Conservation (phyloP, 2,888 invertebrate genomes). For the Drosophila maculinotata region DNA sequence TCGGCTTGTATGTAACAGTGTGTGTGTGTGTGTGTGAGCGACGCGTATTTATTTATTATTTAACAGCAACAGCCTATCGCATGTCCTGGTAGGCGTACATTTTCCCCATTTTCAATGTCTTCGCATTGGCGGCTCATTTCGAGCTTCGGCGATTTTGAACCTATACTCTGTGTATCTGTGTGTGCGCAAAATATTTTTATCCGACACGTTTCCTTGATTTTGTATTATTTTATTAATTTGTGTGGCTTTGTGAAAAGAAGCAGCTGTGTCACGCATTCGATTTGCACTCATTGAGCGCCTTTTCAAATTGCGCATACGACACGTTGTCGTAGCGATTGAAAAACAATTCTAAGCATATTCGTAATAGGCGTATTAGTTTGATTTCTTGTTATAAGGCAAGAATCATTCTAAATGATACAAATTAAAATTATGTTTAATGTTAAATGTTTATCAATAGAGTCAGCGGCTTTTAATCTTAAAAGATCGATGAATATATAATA, state of each 20-base stretch:
- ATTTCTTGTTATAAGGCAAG: neutral
- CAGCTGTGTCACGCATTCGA: conserved; percentile 62
- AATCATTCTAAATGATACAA: neutral
- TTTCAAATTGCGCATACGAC: conserved; percentile 39
- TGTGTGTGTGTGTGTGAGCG: conserved; percentile 26
- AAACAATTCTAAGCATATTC: neutral
- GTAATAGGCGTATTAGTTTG: neutral
- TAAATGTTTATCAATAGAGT: too few relatives aligned
- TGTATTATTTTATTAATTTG: conserved; percentile 38
- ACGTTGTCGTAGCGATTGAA: neutral
- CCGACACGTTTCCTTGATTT: conserved; percentile 15
- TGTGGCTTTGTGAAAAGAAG: conserved; percentile 31
- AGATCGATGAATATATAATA: too few relatives aligned
- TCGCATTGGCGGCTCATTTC: conserved; percentile 59
- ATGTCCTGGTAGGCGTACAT: conserved; percentile 58
- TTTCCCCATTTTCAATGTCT: conserved; percentile 64
- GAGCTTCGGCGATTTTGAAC: conserved; percentile 38
- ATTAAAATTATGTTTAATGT: too few relatives aligned
- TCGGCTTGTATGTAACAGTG: neutral
- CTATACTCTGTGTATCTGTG: conserved; percentile 7
- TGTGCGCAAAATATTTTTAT: conserved; percentile 21
- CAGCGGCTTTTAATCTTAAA: too few relatives aligned
- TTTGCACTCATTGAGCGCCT: conserved; percentile 39
- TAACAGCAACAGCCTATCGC: conserved; percentile 69
- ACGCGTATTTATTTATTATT: conserved; percentile 68